Base-by-base conservation (phyloP, 2,113 vertebrate genomes). In the Condylura cristata region DNA sequence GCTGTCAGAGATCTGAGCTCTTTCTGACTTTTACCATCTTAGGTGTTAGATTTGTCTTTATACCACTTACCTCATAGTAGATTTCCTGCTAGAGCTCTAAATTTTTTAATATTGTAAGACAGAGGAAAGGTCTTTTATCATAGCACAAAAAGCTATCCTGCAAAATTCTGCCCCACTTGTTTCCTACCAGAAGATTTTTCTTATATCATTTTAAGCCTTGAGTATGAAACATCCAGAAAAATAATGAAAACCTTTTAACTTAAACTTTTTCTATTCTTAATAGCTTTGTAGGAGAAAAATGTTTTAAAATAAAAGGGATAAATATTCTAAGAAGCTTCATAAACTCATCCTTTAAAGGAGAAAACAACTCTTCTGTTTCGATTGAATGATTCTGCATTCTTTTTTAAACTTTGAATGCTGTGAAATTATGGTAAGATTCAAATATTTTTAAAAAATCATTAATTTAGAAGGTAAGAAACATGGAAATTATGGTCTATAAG, bases 261-360 rank as follows among this genome's bases (percentile, higher is more conserved):
- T 66, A 68, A 24, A 7, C 11, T 26, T 92, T 95, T 86, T 63
- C 56, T 78, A 12, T 82, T 63, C 39, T 83, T 81, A 3, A 9
- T 93, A n/a, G 30, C 51, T 88, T 94, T 91, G 26, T 86, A 53
- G 70, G 20, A 16, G 48, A 56, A 56, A 32, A 93, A 37, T 37
- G 75, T 24, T 48, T 58, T 56, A 61, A 72, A 74, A 65, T 94
- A 60, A 89, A 53, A 82, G 22, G 30, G 86, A 86, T 14, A 44
- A n/a, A 83, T 46, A 34, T 74, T 4, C 0, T 26, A 48, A 90
- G 61, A 58, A 28, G 4, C n/a, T 93, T 91, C 28, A 74, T 89
- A 32, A 24, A 34, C 17, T 79, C 32, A 28, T 70, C 24, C 14
- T 90, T 74, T 94, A 83, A 85, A 94, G 80, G 46, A 87, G 58